A percentile compares a stretch with the other conserved stretches of the same genome.
phyloP scores from a whole-genome alignment of 2,888 invertebrate species.

The Galeopsomyia nigrocyanea region DNA sequence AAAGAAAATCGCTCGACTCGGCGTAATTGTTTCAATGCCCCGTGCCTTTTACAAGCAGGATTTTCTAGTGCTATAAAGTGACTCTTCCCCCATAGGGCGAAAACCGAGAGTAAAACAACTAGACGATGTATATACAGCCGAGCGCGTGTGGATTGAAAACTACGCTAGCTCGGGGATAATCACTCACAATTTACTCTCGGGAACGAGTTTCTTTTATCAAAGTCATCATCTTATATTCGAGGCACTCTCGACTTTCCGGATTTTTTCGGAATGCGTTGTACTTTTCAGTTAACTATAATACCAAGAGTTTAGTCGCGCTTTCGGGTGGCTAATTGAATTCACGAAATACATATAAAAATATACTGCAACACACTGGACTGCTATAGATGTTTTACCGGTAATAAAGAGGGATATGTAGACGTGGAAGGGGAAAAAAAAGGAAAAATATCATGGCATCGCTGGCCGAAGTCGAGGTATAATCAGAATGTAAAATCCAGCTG shows the following conservation, averaged over 20 bases:
- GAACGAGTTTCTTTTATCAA: slow-evolving; percentile 14
- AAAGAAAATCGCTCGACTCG: slow-evolving; percentile 19
- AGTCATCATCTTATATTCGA: neutral
- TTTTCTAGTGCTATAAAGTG: slow-evolving; percentile 22
- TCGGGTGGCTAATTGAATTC: neutral
- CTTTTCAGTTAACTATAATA: too few relatives aligned
- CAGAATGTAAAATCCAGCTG: neutral
- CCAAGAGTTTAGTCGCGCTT: too few relatives aligned
- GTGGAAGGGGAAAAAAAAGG: neutral
- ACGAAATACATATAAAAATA: slow-evolving; percentile 21
- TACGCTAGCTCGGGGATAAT: too few relatives aligned
- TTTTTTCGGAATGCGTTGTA: too few relatives aligned
- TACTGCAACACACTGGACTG: too few relatives aligned
- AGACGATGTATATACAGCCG: slow-evolving; percentile 1
- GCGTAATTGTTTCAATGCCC: slow-evolving; percentile 28
- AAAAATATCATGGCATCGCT: neutral
- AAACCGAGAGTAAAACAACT: slow-evolving; percentile 10
- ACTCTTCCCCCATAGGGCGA: neutral
- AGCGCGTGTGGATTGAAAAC: neutral
- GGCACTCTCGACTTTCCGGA: neutral
- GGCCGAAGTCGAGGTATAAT: slow-evolving; percentile 11
- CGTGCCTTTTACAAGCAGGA: slow-evolving; percentile 23
- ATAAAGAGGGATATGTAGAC: too few relatives aligned
- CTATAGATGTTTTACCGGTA: too few relatives aligned
- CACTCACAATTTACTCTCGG: neutral